phyloP scores from a whole-genome alignment of 2,113 vertebrate genomes.

The Laterallus jamaicensis region DNA sequence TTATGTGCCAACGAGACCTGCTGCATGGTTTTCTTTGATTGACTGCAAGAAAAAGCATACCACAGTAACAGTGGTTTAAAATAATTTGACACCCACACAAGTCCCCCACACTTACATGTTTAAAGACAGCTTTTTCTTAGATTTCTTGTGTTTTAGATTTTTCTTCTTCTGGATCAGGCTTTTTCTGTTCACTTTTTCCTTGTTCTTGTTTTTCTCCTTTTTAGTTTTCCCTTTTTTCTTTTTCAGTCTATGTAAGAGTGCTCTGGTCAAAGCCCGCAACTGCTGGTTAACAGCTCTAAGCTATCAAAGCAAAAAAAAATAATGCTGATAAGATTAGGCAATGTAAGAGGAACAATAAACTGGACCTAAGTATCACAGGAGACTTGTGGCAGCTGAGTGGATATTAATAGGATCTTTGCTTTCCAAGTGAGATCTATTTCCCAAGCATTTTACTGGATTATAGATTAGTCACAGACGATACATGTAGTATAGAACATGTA shows the following conservation, averaged over 20 bases:
- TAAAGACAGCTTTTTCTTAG: conserved; percentile 66
- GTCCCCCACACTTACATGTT: conserved; percentile 74
- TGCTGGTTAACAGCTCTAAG: conserved; percentile 84
- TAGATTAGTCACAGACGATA: not conserved
- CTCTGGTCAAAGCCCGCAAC: conserved; percentile 79
- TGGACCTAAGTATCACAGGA: not conserved
- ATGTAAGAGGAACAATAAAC: not conserved
- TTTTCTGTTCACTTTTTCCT: conserved; percentile 58
- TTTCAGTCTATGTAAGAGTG: conserved; percentile 74
- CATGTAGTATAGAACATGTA: not conserved
- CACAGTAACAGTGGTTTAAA: conserved; percentile 19
- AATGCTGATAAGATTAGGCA: not conserved
- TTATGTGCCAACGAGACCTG: conserved; percentile 33
- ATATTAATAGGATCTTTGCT: not conserved
- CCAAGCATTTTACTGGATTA: not conserved
- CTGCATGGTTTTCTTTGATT: conserved; percentile 67
- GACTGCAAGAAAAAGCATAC: conserved; percentile 66
- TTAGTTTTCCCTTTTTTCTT: conserved; percentile 78
- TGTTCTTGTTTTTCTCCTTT: conserved; percentile 72
- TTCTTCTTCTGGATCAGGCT: conserved; percentile 62
- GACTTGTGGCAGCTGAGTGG: not conserved
- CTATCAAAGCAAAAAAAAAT: conserved; percentile 61
- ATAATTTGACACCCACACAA: conserved; percentile 29
- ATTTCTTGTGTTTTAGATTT: conserved; percentile 61
- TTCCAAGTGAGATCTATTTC: not conserved